These are phyloP conservation scores for western clawed frog (Xenopus tropicalis) DNA, from an alignment of 2,113 vertebrate species.

Conservation along the genomic window DNA sequence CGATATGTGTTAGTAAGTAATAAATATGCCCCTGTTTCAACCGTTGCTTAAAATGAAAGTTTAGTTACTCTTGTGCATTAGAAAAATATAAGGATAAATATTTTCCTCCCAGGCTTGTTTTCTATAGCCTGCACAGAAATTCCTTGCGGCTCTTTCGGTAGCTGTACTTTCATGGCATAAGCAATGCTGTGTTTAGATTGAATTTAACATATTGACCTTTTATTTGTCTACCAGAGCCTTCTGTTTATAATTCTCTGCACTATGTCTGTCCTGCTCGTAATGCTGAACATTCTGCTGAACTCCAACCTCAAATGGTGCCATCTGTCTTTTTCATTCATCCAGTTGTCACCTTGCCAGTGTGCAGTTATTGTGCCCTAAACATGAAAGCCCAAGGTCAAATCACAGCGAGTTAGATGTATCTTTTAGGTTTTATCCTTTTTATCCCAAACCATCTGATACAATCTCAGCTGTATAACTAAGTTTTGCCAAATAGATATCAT, in stretches of 20 bases:
- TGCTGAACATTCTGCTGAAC: conserved; percentile 24
- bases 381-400: conserved; percentile 23
- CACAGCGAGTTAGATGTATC: conserved; percentile 13
- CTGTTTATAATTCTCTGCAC: conserved; percentile 27
- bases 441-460: neutral
- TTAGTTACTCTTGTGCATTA: too few species aligned
- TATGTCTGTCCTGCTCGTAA: conserved; percentile 5
- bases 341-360: conserved; percentile 34
- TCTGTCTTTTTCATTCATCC: conserved; percentile 23
- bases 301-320: conserved; percentile 30
- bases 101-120: too few species aligned
- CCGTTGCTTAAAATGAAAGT: too few species aligned
- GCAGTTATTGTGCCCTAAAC: conserved; percentile 19
- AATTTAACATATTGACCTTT: conserved; percentile 36
- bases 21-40: too few species aligned
- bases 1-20: too few species aligned
- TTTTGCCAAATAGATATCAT: neutral
- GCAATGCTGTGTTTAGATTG: conserved; percentile 15
- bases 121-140: neutral
- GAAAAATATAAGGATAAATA: too few species aligned
- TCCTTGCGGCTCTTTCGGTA: neutral
- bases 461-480: neutral
- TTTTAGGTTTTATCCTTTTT: neutral
- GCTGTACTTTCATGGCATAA: neutral
- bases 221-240: conserved; percentile 17